Base-by-base conservation (phyloP, 2,888 invertebrate genomes). In the Acrobasis consociella region DNA sequence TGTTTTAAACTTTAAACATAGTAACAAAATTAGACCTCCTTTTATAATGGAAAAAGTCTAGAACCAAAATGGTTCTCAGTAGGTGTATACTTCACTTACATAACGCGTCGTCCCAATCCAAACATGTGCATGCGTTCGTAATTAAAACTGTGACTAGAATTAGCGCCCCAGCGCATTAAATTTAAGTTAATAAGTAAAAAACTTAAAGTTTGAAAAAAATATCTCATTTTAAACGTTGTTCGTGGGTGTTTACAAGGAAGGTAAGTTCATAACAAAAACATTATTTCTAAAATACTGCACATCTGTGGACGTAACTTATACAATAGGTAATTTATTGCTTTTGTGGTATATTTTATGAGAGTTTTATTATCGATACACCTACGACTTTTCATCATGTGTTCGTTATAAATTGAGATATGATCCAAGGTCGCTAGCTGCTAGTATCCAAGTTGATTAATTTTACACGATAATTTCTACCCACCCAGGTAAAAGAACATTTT, bases 341-440 rank as follows among this genome's bases (percentile, higher is more conserved):
- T 67, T 70, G 71, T 42, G 71, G 68, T 64, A 63, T 76, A 72
- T 76, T 79, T 80, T 80, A 80, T 67, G 76, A 74, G 69, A 65
- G 64, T 74, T 76, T 82, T 80, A 77, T 76, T 80, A 76, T 65
- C 73, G 72, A 69, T 68, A 78, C 76, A 75, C 77, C 78, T 77
- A 73, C 77, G 69, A 70, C 58, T 76, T 76, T 74, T 65, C 65
- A 76, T 72, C 76, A 72, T 71, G 76, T 72, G 74, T 71, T 63
- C 72, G 77, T 71, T 74, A 73, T 76, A 77, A 77, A 77, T 73
- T 60, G 65, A 65, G 62, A 65, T 62, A 64, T 64, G 56, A 56
- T 56, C 42, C 67, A 68, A 67, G 69, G 72, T 52, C 38, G 15
- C 17, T 56, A 10, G 46, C 16, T 16, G 17, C 46, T 46, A n/a